phyloP scores from a whole-genome alignment of 2,113 vertebrate genomes.

The Seriola rivoliana region DNA sequence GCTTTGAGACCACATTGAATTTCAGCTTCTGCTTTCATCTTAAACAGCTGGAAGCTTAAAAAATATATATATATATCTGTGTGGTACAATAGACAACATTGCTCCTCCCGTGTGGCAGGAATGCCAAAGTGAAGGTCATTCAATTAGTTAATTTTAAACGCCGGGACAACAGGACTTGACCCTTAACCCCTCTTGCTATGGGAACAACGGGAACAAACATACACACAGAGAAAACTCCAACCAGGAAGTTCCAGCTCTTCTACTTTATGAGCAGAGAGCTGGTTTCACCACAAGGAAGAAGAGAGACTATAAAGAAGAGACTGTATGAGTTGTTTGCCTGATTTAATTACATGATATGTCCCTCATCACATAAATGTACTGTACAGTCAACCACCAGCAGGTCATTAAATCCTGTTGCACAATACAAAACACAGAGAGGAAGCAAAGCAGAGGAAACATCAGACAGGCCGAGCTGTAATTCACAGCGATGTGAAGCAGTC shows the following conservation, averaged over 20 bases:
- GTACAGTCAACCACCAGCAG: too few relatives aligned
- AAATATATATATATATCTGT: background rate
- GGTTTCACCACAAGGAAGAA: slow-evolving; percentile 17
- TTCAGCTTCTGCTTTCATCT: background rate
- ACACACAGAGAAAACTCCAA: slow-evolving; percentile 25
- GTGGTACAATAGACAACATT: background rate
- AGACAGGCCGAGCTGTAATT: background rate
- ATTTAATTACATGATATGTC: background rate
- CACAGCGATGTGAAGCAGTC: slow-evolving; percentile 4
- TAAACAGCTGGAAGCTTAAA: background rate
- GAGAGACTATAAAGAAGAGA: background rate
- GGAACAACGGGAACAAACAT: slow-evolving; percentile 62
- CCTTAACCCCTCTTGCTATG: slow-evolving; percentile 49
- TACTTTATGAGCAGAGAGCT: slow-evolving; percentile 30
- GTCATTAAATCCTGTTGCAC: background rate
- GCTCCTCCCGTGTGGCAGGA: background rate
- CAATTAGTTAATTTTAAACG: slow-evolving; percentile 46
- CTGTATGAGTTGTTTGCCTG: background rate
- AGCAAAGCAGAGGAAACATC: slow-evolving; percentile 48
- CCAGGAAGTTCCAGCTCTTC: slow-evolving; percentile 65
- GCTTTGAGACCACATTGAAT: background rate
- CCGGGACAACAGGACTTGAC: slow-evolving; percentile 55
- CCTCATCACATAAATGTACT: background rate
- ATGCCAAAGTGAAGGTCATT: background rate
- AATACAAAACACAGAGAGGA: slow-evolving; percentile 42